Percentiles rank a stretch among this genome's conserved stretches.
phyloP scores from a whole-genome alignment of 2,888 invertebrate species.

The Dastarcus helophoroides region DNA sequence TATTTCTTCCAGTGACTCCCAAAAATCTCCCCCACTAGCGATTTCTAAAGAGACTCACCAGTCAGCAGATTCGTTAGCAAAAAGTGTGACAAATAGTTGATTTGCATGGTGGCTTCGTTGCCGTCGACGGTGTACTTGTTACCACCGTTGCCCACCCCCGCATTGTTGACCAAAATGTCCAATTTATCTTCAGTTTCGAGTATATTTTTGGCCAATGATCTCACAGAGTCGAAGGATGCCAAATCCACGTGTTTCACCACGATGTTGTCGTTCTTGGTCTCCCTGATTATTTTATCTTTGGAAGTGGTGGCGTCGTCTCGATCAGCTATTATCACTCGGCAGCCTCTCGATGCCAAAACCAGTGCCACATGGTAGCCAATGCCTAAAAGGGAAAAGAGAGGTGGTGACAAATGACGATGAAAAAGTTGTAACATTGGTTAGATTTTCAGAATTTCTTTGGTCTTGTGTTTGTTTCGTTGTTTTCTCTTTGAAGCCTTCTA shows the following conservation, averaged over 20 bases:
- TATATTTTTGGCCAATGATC: slow-evolving; percentile 48
- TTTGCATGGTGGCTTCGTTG: slow-evolving; percentile 49
- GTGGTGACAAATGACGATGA: too few species aligned
- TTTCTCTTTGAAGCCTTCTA: too few species aligned
- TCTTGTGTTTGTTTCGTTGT: too few species aligned
- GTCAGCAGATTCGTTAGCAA: slow-evolving; percentile 53
- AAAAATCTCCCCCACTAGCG: too few species aligned
- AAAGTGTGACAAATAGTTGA: slow-evolving; percentile 61
- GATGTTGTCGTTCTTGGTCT: slow-evolving; percentile 27
- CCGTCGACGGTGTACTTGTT: slow-evolving; percentile 43
- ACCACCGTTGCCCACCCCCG: slow-evolving; percentile 35
- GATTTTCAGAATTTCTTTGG: too few species aligned
- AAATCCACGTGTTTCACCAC: slow-evolving; percentile 39
- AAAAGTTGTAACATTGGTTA: too few species aligned
- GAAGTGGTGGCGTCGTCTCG: slow-evolving; percentile 25
- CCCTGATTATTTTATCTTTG: slow-evolving; percentile 20
- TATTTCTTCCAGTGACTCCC: too few species aligned
- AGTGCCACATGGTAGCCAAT: slow-evolving; percentile 31
- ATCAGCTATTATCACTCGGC: slow-evolving; percentile 41
- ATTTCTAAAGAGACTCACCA: too few species aligned
- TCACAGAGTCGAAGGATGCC: slow-evolving; percentile 40
- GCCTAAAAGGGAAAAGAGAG: too few species aligned
- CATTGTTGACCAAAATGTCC: slow-evolving; percentile 52
- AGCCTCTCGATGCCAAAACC: slow-evolving; percentile 37
- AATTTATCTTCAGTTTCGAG: slow-evolving; percentile 40